These are phyloP conservation scores for Chamaedrilus cognettii DNA, from an alignment of 2,888 invertebrate species.

Conservation along the genomic window DNA sequence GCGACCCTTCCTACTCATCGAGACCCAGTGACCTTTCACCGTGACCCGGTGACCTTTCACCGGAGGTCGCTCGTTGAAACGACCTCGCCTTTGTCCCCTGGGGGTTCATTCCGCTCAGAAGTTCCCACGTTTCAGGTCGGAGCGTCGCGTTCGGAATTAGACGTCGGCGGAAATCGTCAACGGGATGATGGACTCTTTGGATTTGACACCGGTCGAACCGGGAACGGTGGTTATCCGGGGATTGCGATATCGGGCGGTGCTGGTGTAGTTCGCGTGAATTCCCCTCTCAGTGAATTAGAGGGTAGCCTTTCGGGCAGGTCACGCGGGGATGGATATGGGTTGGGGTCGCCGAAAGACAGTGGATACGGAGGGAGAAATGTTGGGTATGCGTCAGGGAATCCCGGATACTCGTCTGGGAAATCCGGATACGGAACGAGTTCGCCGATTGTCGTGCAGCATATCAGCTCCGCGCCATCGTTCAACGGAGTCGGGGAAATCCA, in stretches of 20 bases:
- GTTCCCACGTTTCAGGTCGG: conserved; percentile 7
- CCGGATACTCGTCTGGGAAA: too few relatives aligned
- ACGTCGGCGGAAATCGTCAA: too few relatives aligned
- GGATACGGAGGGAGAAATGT: background rate
- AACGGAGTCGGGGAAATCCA: too few relatives aligned
- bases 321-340: background rate
- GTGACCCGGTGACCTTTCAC: too few relatives aligned
- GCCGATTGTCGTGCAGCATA: conserved; percentile 1
- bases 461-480: background rate
- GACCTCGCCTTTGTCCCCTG: background rate
- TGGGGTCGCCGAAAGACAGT: background rate
- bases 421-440: background rate
- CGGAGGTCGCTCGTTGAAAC: background rate
- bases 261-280: too few relatives aligned
- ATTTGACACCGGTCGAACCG: background rate
- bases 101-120: conserved; percentile 11
- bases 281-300: too few relatives aligned
- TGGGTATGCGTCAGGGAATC: too few relatives aligned
- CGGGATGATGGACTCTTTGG: background rate
- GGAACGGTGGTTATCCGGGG: conserved; percentile 3
- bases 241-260: too few relatives aligned
- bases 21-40: too few relatives aligned
- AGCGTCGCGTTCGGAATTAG: background rate
- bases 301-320: conserved; percentile 2
- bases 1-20: background rate